Percentiles rank a stretch among this genome's conserved stretches.
These are phyloP conservation scores for Dryococelus australis DNA, from an alignment of 2,888 invertebrate species.

Conservation along the genomic window DNA sequence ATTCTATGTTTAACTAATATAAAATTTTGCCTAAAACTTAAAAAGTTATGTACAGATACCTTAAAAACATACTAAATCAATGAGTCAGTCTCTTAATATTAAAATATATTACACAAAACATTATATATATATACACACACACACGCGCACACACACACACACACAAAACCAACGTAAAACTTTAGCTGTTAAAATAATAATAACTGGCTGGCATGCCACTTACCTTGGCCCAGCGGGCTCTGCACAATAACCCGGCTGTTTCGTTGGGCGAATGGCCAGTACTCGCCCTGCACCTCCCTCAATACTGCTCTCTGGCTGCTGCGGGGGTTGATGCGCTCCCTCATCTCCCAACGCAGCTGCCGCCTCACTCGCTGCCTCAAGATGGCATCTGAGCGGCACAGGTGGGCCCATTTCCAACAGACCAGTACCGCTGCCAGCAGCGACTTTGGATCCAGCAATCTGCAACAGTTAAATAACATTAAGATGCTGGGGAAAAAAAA, in stretches of 20 bases:
- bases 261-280: not conserved
- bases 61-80: too few species aligned
- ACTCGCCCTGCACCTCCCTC: not conserved
- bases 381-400: constrained; percentile 28
- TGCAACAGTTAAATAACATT: not conserved
- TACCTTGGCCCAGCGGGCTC: not conserved
- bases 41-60: too few species aligned
- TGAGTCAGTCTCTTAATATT: too few species aligned
- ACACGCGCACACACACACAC: too few species aligned
- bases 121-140: too few species aligned
- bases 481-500: too few species aligned
- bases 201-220: too few species aligned
- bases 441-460: constrained; percentile 35
- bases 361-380: constrained; percentile 26
- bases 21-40: too few species aligned
- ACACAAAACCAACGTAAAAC: too few species aligned
- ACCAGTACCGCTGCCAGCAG: constrained; percentile 36
- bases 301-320: not conserved
- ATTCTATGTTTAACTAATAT: too few species aligned
- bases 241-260: not conserved
- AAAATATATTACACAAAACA: too few species aligned
- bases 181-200: too few species aligned
- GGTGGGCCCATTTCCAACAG: constrained; percentile 32
- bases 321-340: constrained; percentile 13
- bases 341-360: constrained; percentile 25